A percentile compares a stretch with the other conserved stretches of the same genome.
phyloP scores from a whole-genome alignment of 2,797 vertebrate species.

The Sphenodon punctatus region DNA sequence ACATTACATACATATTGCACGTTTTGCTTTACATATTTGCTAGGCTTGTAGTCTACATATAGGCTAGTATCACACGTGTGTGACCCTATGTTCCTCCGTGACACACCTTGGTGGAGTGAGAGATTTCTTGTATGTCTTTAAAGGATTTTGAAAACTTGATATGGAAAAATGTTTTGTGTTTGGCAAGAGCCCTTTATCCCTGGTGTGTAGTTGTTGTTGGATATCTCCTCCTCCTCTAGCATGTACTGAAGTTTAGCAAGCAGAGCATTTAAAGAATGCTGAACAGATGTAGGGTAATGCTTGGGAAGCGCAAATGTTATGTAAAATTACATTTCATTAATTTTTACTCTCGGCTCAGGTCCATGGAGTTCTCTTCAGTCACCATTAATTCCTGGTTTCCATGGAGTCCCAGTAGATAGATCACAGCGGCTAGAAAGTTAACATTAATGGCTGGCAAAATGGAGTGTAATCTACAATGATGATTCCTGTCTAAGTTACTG shows the following conservation, averaged over 20 bases:
- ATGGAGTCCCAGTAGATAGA: background rate
- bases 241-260: background rate
- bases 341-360: background rate
- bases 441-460: background rate
- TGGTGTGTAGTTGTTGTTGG: background rate
- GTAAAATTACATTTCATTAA: background rate
- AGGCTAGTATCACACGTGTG: no score
- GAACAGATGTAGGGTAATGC: background rate
- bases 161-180: slow-evolving; percentile 35
- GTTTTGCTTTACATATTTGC: no score
- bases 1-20: no score
- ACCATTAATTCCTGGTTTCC: rapidly evolving
- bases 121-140: background rate
- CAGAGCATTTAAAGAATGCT: background rate
- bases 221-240: background rate
- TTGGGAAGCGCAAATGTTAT: background rate
- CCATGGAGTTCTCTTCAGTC: background rate
- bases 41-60: no score
- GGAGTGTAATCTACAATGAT: background rate
- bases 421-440: background rate
- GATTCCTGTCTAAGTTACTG: no score
- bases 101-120: slow-evolving; percentile 28
- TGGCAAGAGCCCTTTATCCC: background rate
- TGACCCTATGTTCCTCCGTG: no score
- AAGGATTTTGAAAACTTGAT: background rate